Conservation (phyloP, 1,140 invertebrate genomes). For the Cotesia chilonis region DNA sequence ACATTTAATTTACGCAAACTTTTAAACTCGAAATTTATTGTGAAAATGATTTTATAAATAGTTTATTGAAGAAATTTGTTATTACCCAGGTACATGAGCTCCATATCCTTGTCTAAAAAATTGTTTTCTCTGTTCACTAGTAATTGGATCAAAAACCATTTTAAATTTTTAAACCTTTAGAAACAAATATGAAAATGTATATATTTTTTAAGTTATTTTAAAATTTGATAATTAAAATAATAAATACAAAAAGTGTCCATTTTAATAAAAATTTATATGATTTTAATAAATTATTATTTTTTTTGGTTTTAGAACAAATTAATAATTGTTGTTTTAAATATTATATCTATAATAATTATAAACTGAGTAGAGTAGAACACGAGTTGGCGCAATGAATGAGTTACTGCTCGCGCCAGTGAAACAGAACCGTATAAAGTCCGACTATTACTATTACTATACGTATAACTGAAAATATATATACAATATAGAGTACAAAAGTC, state of each 20-base stretch:
- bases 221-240: neutral
- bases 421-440: slow-evolving; percentile 55
- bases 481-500: slow-evolving; percentile 13
- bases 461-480: slow-evolving; percentile 42
- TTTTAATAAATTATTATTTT: no score
- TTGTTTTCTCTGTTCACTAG: slow-evolving; percentile 53
- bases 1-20: neutral
- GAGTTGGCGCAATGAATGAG: no score
- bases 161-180: slow-evolving; percentile 30
- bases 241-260: no score
- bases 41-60: neutral
- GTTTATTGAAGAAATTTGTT: neutral
- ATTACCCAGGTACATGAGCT: slow-evolving; percentile 61
- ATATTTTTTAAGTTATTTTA: neutral
- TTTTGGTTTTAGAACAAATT: no score
- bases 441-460: neutral
- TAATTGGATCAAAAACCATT: slow-evolving; percentile 58
- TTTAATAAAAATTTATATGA: no score
- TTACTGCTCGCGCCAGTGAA: slow-evolving; percentile 49
- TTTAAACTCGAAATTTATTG: neutral
- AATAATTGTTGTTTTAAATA: no score
- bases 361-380: no score
- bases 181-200: neutral
- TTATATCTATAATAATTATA: no score
- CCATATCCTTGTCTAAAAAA: slow-evolving; percentile 58